These are phyloP conservation scores for Sebastes vulpes DNA, from an alignment of 2,797 vertebrate species.

Conservation along the genomic window DNA sequence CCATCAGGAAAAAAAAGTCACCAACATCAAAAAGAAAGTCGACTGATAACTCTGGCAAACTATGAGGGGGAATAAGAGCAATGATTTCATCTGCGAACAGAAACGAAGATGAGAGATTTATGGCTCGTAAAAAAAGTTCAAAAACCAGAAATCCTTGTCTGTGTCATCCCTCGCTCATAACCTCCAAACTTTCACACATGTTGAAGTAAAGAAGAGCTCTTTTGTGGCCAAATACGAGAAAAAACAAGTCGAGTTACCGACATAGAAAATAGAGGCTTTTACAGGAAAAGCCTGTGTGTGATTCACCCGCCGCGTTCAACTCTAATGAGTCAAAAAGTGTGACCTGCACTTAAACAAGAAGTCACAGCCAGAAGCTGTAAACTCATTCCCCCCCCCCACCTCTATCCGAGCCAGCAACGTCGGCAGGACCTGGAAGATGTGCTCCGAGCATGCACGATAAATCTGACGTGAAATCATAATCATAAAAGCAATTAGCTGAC, in stretches of 20 bases:
- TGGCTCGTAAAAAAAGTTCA: constrained; percentile 81
- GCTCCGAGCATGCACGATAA: constrained; percentile 88
- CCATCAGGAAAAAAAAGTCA: constrained; percentile 46
- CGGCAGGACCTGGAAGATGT: constrained; percentile 85
- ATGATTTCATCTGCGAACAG: constrained; percentile 77
- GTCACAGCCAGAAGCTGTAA: constrained; percentile 84
- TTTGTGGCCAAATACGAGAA: constrained; percentile 68
- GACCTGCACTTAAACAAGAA: constrained; percentile 85
- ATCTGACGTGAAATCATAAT: constrained; percentile 91
- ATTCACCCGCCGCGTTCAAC: constrained; percentile 76
- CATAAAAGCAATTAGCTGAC: constrained; percentile 92
- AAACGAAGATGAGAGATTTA: constrained; percentile 79
- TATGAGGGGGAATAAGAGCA: constrained; percentile 63
- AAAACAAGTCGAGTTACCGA: constrained; percentile 58
- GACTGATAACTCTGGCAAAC: constrained; percentile 77
- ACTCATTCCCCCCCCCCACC: constrained; percentile 76
- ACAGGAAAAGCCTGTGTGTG: constrained; percentile 76
- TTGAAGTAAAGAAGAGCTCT: constrained; percentile 59
- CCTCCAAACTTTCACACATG: constrained; percentile 75
- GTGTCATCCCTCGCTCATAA: constrained; percentile 74
- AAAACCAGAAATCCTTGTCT: constrained; percentile 78
- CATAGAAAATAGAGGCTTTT: constrained; percentile 72
- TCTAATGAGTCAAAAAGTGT: constrained; percentile 86
- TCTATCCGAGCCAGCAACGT: constrained; percentile 77
- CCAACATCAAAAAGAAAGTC: constrained; percentile 76